A percentile compares a stretch with the other conserved stretches of the same genome.
Conservation (phyloP, 2,797 vertebrate species). For the Anableps anableps region DNA sequence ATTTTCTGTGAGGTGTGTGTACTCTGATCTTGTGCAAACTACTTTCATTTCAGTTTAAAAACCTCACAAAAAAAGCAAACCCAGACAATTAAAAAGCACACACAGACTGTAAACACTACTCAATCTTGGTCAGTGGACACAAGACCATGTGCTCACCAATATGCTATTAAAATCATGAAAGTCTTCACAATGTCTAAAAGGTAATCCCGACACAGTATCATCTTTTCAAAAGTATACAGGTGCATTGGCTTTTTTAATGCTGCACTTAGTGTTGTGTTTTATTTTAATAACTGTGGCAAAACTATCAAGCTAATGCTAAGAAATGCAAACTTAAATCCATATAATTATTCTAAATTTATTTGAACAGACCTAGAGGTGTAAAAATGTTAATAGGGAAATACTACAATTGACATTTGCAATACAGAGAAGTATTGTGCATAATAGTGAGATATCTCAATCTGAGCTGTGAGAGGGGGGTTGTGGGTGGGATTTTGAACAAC, state of each 20-base stretch:
- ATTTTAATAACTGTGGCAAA: neutral
- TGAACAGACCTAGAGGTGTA: neutral
- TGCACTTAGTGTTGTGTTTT: slow-evolving; percentile 9
- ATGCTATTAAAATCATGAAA: slow-evolving; percentile 27
- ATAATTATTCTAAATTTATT: neutral
- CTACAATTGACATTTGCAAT: neutral
- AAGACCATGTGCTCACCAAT: slow-evolving; percentile 12
- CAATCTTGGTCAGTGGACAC: neutral
- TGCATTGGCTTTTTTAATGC: slow-evolving; percentile 6
- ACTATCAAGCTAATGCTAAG: neutral
- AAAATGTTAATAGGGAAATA: neutral
- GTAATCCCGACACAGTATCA: slow-evolving; percentile 22
- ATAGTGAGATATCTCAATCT: slow-evolving; percentile 28
- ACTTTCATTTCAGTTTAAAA: slow-evolving; percentile 20
- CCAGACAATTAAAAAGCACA: neutral
- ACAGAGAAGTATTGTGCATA: neutral
- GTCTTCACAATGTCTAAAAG: slow-evolving; percentile 17
- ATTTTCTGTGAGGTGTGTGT: slow-evolving; percentile 42
- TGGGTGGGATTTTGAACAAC: slow-evolving; percentile 4
- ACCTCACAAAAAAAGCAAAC: slow-evolving; percentile 8
- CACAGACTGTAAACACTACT: slow-evolving; percentile 6
- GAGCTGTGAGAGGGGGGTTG: slow-evolving; percentile 10
- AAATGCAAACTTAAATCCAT: neutral
- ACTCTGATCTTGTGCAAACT: slow-evolving; percentile 18
- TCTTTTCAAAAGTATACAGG: slow-evolving; percentile 21